These are phyloP conservation scores for Amazona vittata DNA, from an alignment of 2,113 vertebrate species.

Conservation along the genomic window DNA sequence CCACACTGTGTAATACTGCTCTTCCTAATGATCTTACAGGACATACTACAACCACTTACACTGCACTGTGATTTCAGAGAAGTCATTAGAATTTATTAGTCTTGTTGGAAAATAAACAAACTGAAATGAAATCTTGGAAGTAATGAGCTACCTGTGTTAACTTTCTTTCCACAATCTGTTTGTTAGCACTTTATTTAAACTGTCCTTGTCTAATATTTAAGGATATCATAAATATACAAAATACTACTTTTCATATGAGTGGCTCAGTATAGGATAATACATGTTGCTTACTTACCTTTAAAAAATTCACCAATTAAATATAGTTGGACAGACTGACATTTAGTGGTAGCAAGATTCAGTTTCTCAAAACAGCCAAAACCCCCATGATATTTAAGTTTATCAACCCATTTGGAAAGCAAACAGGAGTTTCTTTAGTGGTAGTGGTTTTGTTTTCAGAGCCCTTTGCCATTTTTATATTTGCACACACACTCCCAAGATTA, in stretches of 20 bases:
- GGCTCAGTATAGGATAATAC: background rate
- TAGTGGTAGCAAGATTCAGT: background rate
- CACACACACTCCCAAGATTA: background rate
- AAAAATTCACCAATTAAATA: background rate
- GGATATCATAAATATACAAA: background rate
- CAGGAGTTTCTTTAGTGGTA: background rate
- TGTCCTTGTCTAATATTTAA: background rate
- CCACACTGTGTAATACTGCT: background rate
- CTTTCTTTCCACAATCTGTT: background rate
- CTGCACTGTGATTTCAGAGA: background rate
- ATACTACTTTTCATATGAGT: background rate
- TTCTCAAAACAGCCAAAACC: background rate
- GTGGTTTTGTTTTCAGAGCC: background rate
- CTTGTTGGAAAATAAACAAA: background rate
- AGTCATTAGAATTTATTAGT: background rate
- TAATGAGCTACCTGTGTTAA: background rate
- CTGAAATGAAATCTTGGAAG: background rate
- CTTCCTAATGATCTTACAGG: background rate
- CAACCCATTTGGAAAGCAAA: background rate
- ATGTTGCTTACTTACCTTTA: background rate
- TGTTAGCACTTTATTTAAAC: background rate
- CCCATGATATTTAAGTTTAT: background rate
- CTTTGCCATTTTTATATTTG: background rate
- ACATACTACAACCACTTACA: background rate
- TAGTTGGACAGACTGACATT: background rate